These are phyloP conservation scores for Heliangelus exortis DNA, from an alignment of 2,797 vertebrate genomes.

Conservation along the genomic window DNA sequence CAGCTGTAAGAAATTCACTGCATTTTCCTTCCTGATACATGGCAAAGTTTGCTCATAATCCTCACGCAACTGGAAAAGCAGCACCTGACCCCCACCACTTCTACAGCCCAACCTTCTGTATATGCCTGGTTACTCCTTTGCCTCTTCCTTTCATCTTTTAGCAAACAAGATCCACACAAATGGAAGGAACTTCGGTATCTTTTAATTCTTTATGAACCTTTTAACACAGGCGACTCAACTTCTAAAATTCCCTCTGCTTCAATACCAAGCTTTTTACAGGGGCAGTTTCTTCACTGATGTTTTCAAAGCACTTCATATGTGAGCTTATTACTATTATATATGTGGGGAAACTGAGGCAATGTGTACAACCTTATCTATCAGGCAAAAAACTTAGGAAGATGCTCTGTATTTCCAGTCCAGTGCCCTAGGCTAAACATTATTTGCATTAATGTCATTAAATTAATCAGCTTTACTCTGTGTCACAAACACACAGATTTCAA, in stretches of 20 bases:
- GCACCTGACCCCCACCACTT: neutral
- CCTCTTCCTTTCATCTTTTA: neutral
- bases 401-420: neutral
- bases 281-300: neutral
- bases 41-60: neutral
- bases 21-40: neutral
- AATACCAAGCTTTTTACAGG: neutral
- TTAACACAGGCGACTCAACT: neutral
- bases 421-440: neutral
- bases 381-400: neutral
- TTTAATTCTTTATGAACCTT: neutral
- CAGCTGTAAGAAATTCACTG: slow-evolving; percentile 24
- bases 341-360: neutral
- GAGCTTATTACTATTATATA: neutral
- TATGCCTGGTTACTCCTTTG: neutral
- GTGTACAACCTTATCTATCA: neutral
- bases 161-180: neutral
- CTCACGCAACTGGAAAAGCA: neutral
- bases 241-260: neutral
- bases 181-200: neutral
- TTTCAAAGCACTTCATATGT: neutral
- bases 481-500: neutral
- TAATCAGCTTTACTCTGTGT: neutral
- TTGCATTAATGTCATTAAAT: neutral
- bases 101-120: neutral